These are phyloP conservation scores for Oxystoma pomonae DNA, from an alignment of 2,888 invertebrate genomes.

Conservation along the genomic window DNA sequence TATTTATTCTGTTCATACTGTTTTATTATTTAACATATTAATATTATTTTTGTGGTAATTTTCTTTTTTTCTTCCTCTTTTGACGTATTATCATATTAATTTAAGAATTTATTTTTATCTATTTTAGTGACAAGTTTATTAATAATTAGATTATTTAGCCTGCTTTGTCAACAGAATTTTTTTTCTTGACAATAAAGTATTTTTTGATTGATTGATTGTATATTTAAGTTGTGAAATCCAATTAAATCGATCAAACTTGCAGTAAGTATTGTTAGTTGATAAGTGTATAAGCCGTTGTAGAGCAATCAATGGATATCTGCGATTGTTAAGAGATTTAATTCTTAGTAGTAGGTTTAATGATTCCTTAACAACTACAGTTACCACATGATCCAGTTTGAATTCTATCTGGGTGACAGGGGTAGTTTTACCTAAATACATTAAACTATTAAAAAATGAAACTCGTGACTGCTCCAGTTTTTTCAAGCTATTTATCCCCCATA, in stretches of 20 bases:
- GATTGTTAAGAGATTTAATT: background rate
- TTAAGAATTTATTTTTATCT: too few species aligned
- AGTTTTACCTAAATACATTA: background rate
- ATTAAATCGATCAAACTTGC: background rate
- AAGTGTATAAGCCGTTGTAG: background rate
- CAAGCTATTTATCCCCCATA: background rate
- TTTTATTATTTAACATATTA: too few species aligned
- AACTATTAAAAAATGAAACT: background rate
- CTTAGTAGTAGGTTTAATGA: background rate
- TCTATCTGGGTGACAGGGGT: background rate
- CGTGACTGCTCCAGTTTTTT: background rate
- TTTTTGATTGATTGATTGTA: too few species aligned
- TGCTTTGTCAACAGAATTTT: too few species aligned
- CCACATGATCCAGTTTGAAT: background rate
- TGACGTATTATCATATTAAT: too few species aligned
- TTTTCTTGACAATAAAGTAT: too few species aligned
- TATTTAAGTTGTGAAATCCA: background rate
- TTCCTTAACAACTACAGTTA: background rate
- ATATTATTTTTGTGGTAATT: too few species aligned
- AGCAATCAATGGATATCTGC: background rate
- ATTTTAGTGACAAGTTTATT: too few species aligned
- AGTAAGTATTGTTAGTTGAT: background rate
- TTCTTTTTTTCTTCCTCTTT: too few species aligned
- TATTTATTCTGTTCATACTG: too few species aligned
- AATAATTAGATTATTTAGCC: too few species aligned